These are phyloP conservation scores for Ormyrus rosae DNA, from an alignment of 2,888 invertebrate species.

Conservation along the genomic window DNA sequence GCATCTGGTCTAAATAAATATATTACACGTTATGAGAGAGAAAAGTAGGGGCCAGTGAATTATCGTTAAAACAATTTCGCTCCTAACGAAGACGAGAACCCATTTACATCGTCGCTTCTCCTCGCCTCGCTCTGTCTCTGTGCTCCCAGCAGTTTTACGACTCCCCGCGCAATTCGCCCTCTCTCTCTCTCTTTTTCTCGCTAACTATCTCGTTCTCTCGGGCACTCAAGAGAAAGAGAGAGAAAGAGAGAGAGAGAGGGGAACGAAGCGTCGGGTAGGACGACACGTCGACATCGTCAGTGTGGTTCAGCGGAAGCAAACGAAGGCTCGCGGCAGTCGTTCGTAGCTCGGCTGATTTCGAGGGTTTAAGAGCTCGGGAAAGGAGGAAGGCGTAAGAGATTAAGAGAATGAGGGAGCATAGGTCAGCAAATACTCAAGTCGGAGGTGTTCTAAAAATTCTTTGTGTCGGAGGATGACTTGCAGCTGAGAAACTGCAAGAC, in stretches of 20 bases:
- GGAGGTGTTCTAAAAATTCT: no score
- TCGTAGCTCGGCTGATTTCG: constrained; percentile 24
- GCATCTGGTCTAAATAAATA: constrained; percentile 44
- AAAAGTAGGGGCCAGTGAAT: constrained; percentile 60
- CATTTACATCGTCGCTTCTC: constrained; percentile 61
- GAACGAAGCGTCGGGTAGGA: no score
- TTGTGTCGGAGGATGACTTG: no score
- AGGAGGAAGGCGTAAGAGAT: background rate
- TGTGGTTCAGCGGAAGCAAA: background rate
- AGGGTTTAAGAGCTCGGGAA: background rate
- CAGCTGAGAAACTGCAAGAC: no score
- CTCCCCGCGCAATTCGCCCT: constrained; percentile 40
- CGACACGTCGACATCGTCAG: no score
- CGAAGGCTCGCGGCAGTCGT: constrained; percentile 10
- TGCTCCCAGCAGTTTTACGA: constrained; percentile 45
- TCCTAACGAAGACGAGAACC: constrained; percentile 65
- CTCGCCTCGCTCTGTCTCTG: constrained; percentile 35
- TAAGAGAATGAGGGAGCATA: constrained; percentile 4
- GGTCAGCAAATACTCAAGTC: background rate
- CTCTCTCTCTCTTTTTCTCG: constrained; percentile 7
- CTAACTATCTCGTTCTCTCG: constrained; percentile 17
- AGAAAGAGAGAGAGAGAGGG: no score
- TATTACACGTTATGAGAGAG: constrained; percentile 42
- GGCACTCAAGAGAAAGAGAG: constrained; percentile 19
- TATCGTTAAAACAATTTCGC: constrained; percentile 68